Conservation (phyloP, 2,797 vertebrate genomes). For the Anisognathus igniventris region DNA sequence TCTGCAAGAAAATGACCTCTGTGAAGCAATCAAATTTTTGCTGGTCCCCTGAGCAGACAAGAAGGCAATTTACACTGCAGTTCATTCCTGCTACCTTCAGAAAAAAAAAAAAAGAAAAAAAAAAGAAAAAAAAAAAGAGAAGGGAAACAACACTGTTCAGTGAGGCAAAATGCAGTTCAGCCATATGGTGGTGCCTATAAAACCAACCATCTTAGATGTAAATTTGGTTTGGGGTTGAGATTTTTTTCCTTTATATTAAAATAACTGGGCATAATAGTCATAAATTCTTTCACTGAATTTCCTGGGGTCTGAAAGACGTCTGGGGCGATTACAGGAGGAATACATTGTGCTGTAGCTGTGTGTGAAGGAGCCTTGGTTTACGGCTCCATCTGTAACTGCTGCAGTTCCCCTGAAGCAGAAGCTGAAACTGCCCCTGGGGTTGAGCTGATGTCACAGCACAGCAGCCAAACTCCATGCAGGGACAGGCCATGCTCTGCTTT, state of each 20-base stretch:
- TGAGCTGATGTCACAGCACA: neutral
- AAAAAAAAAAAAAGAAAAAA: neutral
- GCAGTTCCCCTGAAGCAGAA: neutral
- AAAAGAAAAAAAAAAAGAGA: fast-evolving
- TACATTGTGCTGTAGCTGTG: neutral
- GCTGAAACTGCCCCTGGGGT: neutral
- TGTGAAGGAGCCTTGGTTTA: neutral
- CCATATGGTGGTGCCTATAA: neutral
- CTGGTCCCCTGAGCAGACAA: neutral
- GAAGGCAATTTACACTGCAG: neutral
- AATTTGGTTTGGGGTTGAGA: neutral
- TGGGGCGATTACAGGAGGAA: neutral
- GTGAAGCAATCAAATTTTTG: conserved; percentile 28
- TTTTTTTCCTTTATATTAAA: neutral
- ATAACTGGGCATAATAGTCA: neutral
- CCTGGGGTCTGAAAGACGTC: neutral
- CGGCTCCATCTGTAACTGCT: neutral
- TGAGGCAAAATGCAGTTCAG: neutral
- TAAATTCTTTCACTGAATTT: conserved; percentile 25
- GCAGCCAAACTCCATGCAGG: neutral
- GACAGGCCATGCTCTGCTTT: neutral
- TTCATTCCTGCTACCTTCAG: neutral
- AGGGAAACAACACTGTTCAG: neutral
- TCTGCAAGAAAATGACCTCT: neutral
- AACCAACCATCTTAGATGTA: neutral